A percentile compares a stretch with the other conserved stretches of the same genome.
These are phyloP conservation scores for Columbina picui DNA, from an alignment of 2,113 vertebrate genomes.

Conservation along the genomic window DNA sequence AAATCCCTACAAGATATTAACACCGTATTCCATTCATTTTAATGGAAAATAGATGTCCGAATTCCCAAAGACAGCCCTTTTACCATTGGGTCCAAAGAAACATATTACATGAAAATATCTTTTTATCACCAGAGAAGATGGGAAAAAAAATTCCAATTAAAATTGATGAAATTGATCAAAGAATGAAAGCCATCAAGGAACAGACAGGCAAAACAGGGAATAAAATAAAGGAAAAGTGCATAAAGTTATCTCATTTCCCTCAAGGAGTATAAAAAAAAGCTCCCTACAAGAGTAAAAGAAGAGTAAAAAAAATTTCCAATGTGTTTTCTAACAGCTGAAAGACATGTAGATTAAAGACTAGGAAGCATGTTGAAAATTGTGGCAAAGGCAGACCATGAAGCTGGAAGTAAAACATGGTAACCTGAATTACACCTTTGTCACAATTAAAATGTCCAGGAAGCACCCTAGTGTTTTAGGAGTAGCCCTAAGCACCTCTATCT, in stretches of 20 bases:
- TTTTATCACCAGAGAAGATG: conserved; percentile 64
- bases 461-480: not conserved
- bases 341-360: not conserved
- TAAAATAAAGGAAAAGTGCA: conserved; percentile 47
- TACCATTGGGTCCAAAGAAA: conserved; percentile 57
- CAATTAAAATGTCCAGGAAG: not conserved
- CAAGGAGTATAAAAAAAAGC: not conserved
- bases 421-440: not conserved
- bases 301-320: not conserved
- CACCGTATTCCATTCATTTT: conserved; percentile 41
- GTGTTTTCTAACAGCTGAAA: conserved; percentile 29
- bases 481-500: not conserved
- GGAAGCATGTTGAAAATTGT: not conserved
- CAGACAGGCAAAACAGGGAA: conserved; percentile 43
- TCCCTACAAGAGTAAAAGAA: conserved; percentile 1
- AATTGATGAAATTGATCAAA: conserved; percentile 59
- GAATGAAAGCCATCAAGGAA: conserved; percentile 64
- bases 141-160: conserved; percentile 69
- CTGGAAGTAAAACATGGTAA: not conserved
- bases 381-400: not conserved
- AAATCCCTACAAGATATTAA: conserved; percentile 53
- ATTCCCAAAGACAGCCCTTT: conserved; percentile 59
- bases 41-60: conserved; percentile 62
- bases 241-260: conserved; percentile 25
- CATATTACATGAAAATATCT: conserved; percentile 62